These are phyloP conservation scores for Hydraecia micacea DNA, from an alignment of 2,888 invertebrate genomes.

Conservation along the genomic window DNA sequence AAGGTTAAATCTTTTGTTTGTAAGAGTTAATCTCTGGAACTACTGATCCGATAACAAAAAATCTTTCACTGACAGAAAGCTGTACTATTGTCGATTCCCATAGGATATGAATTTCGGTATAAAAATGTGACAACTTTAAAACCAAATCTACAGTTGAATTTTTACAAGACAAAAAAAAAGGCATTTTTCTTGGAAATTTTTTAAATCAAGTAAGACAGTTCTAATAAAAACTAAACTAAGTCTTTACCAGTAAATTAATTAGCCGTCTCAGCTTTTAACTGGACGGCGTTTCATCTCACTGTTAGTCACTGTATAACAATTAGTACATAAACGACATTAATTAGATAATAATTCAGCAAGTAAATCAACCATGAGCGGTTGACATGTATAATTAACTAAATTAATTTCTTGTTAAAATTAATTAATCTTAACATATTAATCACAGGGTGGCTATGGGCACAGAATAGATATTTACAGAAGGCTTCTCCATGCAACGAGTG, in stretches of 20 bases:
- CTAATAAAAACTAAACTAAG: not conserved
- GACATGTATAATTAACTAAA: slow-evolving; percentile 45
- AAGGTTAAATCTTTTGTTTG: too few species aligned
- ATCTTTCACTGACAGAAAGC: too few species aligned
- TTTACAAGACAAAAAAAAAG: not conserved
- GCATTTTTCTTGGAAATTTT: not conserved
- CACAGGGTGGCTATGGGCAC: slow-evolving; percentile 2
- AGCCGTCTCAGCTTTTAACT: not conserved
- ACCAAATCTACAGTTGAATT: not conserved
- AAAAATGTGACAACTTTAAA: not conserved
- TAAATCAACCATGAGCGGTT: slow-evolving; percentile 44
- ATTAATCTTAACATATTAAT: slow-evolving; percentile 49
- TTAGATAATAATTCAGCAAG: slow-evolving; percentile 26
- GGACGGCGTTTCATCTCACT: not conserved
- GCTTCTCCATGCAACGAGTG: not conserved
- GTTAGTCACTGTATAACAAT: slow-evolving; percentile 8
- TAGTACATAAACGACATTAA: slow-evolving; percentile 25
- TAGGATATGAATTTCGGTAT: too few species aligned
- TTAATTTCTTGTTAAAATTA: slow-evolving; percentile 60
- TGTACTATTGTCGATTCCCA: not conserved
- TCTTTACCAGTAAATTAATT: not conserved
- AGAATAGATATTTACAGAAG: not conserved
- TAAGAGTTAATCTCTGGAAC: not conserved
- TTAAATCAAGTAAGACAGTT: not conserved
- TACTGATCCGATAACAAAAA: not conserved